Percentiles rank a stretch among this genome's conserved stretches.
These are phyloP conservation scores for Galerucella pusilla DNA, from an alignment of 2,888 invertebrate species.

Conservation along the genomic window DNA sequence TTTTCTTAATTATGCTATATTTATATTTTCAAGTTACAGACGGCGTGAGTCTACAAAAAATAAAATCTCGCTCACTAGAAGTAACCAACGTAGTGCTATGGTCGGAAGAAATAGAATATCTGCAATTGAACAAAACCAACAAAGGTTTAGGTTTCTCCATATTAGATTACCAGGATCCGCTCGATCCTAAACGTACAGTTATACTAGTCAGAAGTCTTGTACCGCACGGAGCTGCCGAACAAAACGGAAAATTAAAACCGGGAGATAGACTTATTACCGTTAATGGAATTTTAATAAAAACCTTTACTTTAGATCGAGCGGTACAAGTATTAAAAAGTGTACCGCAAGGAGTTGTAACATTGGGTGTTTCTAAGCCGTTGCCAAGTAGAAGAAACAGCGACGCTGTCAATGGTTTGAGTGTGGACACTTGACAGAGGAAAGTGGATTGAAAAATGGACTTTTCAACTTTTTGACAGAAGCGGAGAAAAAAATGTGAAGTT, in stretches of 20 bases:
- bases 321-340: constrained; percentile 96
- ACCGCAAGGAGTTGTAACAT: constrained; percentile 86
- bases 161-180: constrained; percentile 96
- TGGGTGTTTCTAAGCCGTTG: constrained; percentile 91
- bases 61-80: constrained; percentile 91
- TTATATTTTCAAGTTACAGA: constrained; percentile 68
- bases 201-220: constrained; percentile 97
- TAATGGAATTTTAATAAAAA: constrained; percentile 89
- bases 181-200: constrained; percentile 94
- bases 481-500: not conserved
- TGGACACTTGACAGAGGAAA: constrained; percentile 32
- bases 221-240: constrained; percentile 97
- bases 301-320: constrained; percentile 93
- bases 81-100: constrained; percentile 97
- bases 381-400: constrained; percentile 62
- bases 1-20: not conserved
- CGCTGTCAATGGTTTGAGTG: constrained; percentile 43
- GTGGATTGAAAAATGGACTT: too few species aligned
- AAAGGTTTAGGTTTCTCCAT: constrained; percentile 98
- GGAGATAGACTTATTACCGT: constrained; percentile 91
- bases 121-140: constrained; percentile 93
- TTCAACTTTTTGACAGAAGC: not conserved
- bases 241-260: constrained; percentile 89
- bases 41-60: constrained; percentile 73
- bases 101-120: constrained; percentile 92